phyloP scores from a whole-genome alignment of 1,140 invertebrate genomes.

The Zaprionus davidi region DNA sequence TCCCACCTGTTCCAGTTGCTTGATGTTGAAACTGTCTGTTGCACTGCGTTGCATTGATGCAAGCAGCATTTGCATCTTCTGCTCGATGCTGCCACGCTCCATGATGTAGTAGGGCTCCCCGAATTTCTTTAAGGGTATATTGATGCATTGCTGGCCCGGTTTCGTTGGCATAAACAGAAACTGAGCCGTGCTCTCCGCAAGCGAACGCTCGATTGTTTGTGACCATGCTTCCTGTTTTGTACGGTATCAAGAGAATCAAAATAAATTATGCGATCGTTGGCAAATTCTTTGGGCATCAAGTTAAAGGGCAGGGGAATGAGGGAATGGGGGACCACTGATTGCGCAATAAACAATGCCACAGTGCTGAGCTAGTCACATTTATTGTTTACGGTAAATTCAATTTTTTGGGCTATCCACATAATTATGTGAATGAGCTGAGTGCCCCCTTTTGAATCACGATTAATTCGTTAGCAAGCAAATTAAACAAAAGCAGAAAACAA shows the following conservation, averaged over 20 bases:
- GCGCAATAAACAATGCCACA: constrained; percentile 5
- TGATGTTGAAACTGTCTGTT: constrained; percentile 65
- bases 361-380: constrained; percentile 24
- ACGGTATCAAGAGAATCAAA: constrained; percentile 22
- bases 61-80: constrained; percentile 70
- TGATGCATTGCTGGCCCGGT: constrained; percentile 57
- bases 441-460: constrained; percentile 62
- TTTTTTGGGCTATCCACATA: constrained; percentile 42
- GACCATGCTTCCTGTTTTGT: constrained; percentile 76
- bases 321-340: background rate
- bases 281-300: constrained; percentile 19
- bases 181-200: constrained; percentile 74
- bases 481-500: constrained; percentile 54
- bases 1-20: constrained; percentile 72
- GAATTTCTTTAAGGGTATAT: constrained; percentile 64
- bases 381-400: constrained; percentile 73
- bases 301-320: background rate
- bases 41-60: constrained; percentile 48
- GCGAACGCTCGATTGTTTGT: constrained; percentile 67
- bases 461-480: constrained; percentile 78
- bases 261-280: constrained; percentile 27
- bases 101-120: constrained; percentile 76
- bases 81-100: constrained; percentile 73
- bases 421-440: constrained; percentile 42
- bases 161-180: constrained; percentile 73